A percentile compares a stretch with the other conserved stretches of the same genome.
These are phyloP conservation scores for Sesamia inferens DNA, from an alignment of 2,888 invertebrate genomes.

Conservation along the genomic window DNA sequence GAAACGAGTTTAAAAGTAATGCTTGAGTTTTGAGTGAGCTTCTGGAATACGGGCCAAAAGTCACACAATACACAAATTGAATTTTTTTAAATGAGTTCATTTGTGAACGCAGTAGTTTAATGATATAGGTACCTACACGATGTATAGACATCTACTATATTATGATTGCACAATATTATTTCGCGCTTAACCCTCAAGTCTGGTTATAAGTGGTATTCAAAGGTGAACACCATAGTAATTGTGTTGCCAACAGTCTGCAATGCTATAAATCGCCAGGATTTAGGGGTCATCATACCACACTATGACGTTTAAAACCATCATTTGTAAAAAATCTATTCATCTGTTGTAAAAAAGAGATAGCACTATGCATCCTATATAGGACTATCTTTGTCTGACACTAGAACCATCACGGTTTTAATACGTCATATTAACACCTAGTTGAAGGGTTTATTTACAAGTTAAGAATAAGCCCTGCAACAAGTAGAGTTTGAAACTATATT, in stretches of 20 bases:
- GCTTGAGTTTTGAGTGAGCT: too few species aligned
- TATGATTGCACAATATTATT: constrained; percentile 7
- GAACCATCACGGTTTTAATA: too few species aligned
- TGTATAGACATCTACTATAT: background rate
- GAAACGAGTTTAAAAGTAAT: too few species aligned
- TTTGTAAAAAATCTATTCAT: too few species aligned
- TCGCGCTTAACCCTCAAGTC: constrained; percentile 4
- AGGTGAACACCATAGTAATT: background rate
- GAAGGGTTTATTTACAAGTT: constrained; percentile 9
- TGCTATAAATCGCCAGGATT: background rate
- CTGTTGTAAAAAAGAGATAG: too few species aligned
- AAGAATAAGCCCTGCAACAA: too few species aligned
- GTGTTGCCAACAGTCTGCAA: constrained; percentile 8
- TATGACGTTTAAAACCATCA: too few species aligned
- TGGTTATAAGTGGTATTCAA: background rate
- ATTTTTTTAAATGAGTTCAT: background rate
- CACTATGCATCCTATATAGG: too few species aligned
- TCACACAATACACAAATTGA: background rate
- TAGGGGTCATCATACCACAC: background rate
- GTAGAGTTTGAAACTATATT: too few species aligned
- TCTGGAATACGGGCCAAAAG: too few species aligned
- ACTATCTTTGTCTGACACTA: too few species aligned
- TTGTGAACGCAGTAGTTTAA: constrained; percentile 6
- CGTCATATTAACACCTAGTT: background rate
- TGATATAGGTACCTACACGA: background rate